Conservation (phyloP, 64 coral and sea anemone genomes). For the Dendrophyllia cribrosa region DNA sequence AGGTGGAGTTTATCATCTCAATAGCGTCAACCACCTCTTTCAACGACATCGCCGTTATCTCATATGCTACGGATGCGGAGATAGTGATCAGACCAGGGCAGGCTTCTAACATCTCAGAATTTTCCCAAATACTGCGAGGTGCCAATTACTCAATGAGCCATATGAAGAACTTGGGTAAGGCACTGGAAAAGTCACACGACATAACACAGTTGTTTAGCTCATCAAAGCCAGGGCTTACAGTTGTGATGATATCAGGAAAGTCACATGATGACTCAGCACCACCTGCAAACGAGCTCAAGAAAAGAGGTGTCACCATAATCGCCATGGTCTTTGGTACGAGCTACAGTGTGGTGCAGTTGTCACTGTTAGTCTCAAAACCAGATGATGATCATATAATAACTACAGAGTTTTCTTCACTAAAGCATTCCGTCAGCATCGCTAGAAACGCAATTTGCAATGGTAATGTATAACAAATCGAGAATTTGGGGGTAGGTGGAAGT, state of each 20-base stretch:
- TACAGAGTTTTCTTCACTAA: neutral
- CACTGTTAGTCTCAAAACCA: neutral
- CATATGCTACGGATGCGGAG: neutral
- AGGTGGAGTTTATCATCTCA: conserved; percentile 23
- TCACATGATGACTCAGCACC: neutral
- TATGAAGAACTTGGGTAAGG: conserved; percentile 4
- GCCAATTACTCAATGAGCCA: conserved; percentile 8
- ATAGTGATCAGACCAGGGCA: conserved; percentile 6
- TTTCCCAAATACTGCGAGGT: neutral
- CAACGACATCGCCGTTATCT: neutral
- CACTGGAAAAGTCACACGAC: neutral
- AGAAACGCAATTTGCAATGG: conserved; percentile 13
- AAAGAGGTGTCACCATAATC: neutral
- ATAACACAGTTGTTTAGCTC: neutral
- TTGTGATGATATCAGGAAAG: neutral
- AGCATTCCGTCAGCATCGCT: neutral
- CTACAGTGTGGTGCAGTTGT: neutral
- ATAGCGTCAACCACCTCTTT: neutral
- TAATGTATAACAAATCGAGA: neutral
- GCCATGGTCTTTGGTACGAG: neutral
- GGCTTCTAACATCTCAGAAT: conserved; percentile 2
- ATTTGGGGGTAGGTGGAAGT: no score
- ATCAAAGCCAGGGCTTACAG: neutral
- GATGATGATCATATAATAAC: neutral
- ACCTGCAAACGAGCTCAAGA: neutral